Conservation (phyloP, 2,797 vertebrate genomes). For the Paratrypauchen microcephalus region DNA sequence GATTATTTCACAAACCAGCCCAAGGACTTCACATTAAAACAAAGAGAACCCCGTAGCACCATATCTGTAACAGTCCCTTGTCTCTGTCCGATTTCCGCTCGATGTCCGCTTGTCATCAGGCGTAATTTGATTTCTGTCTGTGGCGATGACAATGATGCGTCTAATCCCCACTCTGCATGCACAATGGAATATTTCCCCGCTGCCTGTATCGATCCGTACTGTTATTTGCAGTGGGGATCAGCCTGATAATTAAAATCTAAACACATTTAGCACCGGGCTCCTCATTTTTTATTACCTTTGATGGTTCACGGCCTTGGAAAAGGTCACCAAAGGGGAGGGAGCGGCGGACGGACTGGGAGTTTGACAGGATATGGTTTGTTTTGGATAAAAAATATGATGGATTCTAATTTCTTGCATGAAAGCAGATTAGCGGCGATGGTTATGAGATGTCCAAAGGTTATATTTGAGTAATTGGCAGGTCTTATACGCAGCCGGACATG, state of each 20-base stretch:
- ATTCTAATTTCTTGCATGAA: conserved; percentile 57
- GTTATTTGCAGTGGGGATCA: conserved; percentile 81
- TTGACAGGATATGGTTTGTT: conserved; percentile 66
- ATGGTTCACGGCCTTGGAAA: conserved; percentile 71
- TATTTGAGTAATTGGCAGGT: conserved; percentile 21
- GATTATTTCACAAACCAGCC: background rate
- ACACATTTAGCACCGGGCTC: conserved; percentile 75
- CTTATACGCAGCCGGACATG: background rate
- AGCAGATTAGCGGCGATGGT: conserved; percentile 53
- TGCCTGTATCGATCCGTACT: conserved; percentile 78
- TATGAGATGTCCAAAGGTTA: conserved; percentile 39
- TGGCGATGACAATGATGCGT: conserved; percentile 61
- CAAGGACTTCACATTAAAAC: background rate
- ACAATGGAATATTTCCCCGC: conserved; percentile 76
- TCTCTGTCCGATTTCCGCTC: conserved; percentile 37
- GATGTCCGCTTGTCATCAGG: conserved; percentile 55
- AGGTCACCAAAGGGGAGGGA: conserved; percentile 68
- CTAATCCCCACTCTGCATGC: conserved; percentile 71
- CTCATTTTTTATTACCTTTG: conserved; percentile 72
- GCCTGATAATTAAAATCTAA: conserved; percentile 80
- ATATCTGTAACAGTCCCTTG: conserved; percentile 5
- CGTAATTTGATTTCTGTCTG: conserved; percentile 70
- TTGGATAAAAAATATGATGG: conserved; percentile 53
- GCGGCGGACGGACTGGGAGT: conserved; percentile 28
- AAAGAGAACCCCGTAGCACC: background rate